Evolutionary conservation across 1,140 invertebrate genomes (phyloP).

Genomic region (Dreissena rostriformis): DNA sequence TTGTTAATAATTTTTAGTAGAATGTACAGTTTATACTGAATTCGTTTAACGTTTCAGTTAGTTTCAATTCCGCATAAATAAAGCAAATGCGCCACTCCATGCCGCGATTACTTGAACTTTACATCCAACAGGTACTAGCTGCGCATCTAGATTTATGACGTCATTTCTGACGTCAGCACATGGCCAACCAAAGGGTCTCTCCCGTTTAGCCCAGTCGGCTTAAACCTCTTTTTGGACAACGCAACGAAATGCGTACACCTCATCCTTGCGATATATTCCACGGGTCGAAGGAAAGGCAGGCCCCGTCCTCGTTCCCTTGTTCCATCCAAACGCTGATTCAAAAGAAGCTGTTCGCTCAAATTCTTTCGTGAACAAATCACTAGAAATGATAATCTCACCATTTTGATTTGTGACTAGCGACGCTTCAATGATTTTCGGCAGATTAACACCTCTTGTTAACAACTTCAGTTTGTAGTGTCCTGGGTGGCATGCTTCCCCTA

Average conservation of each 20-base stretch:
- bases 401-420: neutral
- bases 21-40: slow-evolving; percentile 34
- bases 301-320: slow-evolving; percentile 1
- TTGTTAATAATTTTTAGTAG: slow-evolving; percentile 31
- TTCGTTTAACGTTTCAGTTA: slow-evolving; percentile 19
- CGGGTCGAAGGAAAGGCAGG: slow-evolving; percentile 11
- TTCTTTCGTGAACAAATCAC: slow-evolving; percentile 27
- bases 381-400: neutral
- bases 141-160: neutral
- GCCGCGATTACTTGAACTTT: neutral
- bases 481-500: slow-evolving; percentile 2
- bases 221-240: neutral
- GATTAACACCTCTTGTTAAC: neutral
- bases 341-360: neutral
- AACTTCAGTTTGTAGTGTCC: slow-evolving; percentile 16
- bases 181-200: neutral
- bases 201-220: neutral
- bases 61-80: slow-evolving; percentile 13
- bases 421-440: neutral
- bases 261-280: slow-evolving; percentile 13
- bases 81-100: slow-evolving; percentile 44
- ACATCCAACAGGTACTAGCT: slow-evolving; percentile 18
- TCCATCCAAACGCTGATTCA: slow-evolving; percentile 5
- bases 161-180: slow-evolving; percentile 1
- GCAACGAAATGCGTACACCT: slow-evolving; percentile 18